These are phyloP conservation scores for Laupala kohalensis DNA, from an alignment of 1,140 invertebrate genomes.

Conservation along the genomic window DNA sequence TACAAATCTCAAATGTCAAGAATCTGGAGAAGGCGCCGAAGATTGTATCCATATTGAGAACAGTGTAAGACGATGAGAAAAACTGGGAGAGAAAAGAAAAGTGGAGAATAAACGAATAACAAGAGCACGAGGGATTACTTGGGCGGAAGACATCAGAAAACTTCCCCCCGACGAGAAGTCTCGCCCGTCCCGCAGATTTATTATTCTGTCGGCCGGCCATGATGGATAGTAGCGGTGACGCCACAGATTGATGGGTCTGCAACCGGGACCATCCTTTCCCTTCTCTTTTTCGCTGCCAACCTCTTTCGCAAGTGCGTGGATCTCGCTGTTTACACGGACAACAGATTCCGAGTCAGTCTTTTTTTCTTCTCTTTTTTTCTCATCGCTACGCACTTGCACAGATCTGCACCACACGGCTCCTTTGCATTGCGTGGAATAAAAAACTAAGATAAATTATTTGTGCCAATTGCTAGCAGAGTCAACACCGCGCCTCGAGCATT, in stretches of 20 bases:
- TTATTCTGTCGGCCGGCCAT: slow-evolving; percentile 3
- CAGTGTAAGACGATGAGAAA: too few relatives aligned
- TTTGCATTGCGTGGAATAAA: background rate
- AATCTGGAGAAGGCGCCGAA: too few relatives aligned
- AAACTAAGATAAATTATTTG: background rate
- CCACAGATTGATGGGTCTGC: background rate
- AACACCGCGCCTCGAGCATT: background rate
- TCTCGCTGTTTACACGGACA: background rate
- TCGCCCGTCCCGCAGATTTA: background rate
- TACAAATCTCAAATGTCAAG: too few relatives aligned
- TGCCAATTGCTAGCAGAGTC: background rate
- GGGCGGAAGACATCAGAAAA: too few relatives aligned
- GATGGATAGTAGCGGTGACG: background rate
- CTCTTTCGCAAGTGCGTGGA: background rate
- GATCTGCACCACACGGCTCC: background rate
- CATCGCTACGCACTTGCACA: background rate
- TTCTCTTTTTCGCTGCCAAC: too few relatives aligned
- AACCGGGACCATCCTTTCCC: background rate
- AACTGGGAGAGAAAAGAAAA: too few relatives aligned
- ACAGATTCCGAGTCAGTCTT: too few relatives aligned
- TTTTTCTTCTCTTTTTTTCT: background rate
- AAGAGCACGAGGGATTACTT: too few relatives aligned
- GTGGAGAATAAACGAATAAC: too few relatives aligned
- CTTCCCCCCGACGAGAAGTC: background rate
- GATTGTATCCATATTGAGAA: too few relatives aligned